phyloP scores from a whole-genome alignment of 1,140 invertebrate species.

The Drosophila azteca region DNA sequence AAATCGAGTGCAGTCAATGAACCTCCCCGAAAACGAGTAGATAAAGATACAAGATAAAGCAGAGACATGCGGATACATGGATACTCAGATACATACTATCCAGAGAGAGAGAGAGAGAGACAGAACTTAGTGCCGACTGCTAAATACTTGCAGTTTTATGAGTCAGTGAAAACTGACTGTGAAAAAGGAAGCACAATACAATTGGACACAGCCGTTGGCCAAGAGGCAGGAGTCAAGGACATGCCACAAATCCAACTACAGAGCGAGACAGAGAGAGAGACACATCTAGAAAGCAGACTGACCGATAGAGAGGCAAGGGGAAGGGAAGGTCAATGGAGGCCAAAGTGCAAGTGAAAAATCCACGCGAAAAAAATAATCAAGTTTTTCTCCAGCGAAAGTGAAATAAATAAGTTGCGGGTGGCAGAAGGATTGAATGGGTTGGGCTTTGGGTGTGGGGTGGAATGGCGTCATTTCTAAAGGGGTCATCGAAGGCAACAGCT shows the following conservation, averaged over 20 bases:
- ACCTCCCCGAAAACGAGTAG: constrained; percentile 15
- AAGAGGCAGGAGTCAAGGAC: constrained; percentile 73
- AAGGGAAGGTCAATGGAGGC: constrained; percentile 57
- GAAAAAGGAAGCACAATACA: constrained; percentile 63
- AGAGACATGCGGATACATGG: constrained; percentile 10
- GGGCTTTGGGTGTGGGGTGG: neutral
- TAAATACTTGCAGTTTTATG: constrained; percentile 78
- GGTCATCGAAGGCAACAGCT: constrained; percentile 14
- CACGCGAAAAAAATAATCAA: constrained; percentile 74
- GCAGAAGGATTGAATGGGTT: neutral
- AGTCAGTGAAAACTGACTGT: constrained; percentile 71
- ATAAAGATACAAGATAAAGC: constrained; percentile 14
- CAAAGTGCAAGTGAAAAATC: constrained; percentile 63
- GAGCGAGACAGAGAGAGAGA: constrained; percentile 19
- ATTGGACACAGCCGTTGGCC: constrained; percentile 44
- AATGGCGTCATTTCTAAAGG: constrained; percentile 3
- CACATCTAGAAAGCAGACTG: neutral
- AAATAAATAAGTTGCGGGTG: constrained; percentile 57
- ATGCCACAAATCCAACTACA: constrained; percentile 53
- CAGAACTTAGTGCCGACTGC: constrained; percentile 27
- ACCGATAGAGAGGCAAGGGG: too few species aligned
- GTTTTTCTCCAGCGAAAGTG: constrained; percentile 68
- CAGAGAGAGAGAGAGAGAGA: constrained; percentile 4
- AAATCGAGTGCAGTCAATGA: constrained; percentile 62
- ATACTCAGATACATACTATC: neutral